These are phyloP conservation scores for Bombus sibiricus DNA, from an alignment of 1,140 invertebrate species.

Conservation along the genomic window DNA sequence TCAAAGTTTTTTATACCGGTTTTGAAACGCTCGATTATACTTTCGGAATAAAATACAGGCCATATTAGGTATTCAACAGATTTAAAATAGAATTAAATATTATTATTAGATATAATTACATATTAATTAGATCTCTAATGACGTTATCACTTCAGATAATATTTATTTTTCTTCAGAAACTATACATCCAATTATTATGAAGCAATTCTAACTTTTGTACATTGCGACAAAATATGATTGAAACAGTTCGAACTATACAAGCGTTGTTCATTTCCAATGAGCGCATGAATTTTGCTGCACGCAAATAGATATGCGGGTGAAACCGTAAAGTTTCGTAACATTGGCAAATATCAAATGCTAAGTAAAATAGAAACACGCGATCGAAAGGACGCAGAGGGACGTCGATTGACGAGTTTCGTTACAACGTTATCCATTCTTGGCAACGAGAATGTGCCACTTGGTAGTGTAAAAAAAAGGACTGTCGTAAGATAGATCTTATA, in stretches of 20 bases:
- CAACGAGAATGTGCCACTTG: constrained; percentile 16
- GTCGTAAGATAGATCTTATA: constrained; percentile 36
- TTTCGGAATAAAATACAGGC: too few species aligned
- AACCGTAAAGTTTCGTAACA: constrained; percentile 43
- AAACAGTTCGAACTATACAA: background rate
- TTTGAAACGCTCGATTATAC: too few species aligned
- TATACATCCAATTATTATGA: background rate
- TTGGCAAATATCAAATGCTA: constrained; percentile 32
- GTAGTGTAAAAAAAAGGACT: constrained; percentile 25
- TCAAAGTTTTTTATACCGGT: too few species aligned
- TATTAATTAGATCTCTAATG: too few species aligned
- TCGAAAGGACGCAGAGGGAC: constrained; percentile 39
- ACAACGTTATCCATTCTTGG: constrained; percentile 57
- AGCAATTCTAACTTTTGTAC: background rate
- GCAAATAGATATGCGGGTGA: constrained; percentile 18
- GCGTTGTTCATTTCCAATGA: background rate
- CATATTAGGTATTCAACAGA: too few species aligned
- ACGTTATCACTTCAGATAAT: too few species aligned
- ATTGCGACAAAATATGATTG: background rate
- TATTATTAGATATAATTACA: too few species aligned
- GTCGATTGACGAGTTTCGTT: constrained; percentile 58
- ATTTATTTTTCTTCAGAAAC: too few species aligned
- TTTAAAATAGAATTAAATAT: too few species aligned
- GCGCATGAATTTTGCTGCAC: constrained; percentile 17
- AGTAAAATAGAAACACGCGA: constrained; percentile 52